Base-by-base conservation (phyloP, 2,797 vertebrate genomes). In the Corythornis leucogaster region DNA sequence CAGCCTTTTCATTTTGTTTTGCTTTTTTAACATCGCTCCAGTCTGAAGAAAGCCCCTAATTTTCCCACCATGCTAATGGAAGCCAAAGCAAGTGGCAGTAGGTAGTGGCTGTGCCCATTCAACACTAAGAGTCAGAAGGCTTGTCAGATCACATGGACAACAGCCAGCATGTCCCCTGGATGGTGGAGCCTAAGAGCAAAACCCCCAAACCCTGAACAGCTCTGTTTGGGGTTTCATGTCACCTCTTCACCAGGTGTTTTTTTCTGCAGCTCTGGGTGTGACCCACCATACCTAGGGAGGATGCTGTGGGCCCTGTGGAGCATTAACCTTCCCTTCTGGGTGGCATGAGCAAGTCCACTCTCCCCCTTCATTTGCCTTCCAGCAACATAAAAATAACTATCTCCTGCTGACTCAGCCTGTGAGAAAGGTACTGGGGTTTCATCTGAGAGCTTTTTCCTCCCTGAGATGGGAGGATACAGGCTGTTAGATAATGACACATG, bases 401-500 rank as follows among this genome's bases (percentile, higher is more conserved):
- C 38, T 71, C 57, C 33, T 25, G 20, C 17, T 80, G 51, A 66
- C 11, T 82, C 66, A 92, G n/a, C 16, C 48, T 28, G 22, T 30
- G 31, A 83, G 28, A 59, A 70, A 24, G 12, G 42, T 18, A n/a
- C 20, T 30, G n/a, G 30, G 24, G 13, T 54, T 92, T 90, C 18
- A 79, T 19, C 40, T 21, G 54, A 28, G 21, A 59, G 15, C 12
- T 75, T 89, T 91, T 84, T 50, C 8, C 33, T 84, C 26, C 16
- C 42, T 38, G 15, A 53, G 5, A 81, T 43, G 24, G 53, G 66
- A 74, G 5, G 25, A 26, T 25, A 45, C 18, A 87, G 51, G 30
- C 59, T 92, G 79, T 26, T 35, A 84, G 22, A 25, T 86, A 71
- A 61, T 88, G 80, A 88, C 75, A 85, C 68, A 64, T 2, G 57